A percentile compares a stretch with the other conserved stretches of the same genome.
phyloP scores from a whole-genome alignment of 2,113 vertebrate species.

The Toxostoma redivivum region DNA sequence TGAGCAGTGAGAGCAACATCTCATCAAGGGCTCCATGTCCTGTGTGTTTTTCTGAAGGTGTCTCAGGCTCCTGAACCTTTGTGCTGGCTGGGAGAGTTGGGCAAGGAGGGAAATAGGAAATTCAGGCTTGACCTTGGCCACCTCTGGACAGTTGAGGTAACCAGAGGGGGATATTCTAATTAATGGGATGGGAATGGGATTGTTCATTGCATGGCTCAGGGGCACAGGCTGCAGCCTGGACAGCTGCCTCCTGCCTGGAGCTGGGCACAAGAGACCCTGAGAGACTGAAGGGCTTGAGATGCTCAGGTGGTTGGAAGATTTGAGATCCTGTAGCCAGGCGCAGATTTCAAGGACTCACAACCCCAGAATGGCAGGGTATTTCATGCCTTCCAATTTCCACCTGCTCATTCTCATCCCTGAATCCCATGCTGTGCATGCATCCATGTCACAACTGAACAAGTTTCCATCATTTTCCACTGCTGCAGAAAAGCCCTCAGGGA shows the following conservation, averaged over 20 bases:
- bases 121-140: neutral
- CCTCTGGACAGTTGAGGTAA: neutral
- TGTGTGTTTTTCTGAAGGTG: neutral
- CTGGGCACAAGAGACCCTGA: neutral
- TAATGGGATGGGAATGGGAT: rapidly evolving
- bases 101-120: neutral
- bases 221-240: neutral
- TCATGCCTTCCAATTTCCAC: neutral
- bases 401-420: neutral
- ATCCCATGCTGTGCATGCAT: neutral
- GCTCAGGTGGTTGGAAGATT: neutral
- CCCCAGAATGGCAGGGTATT: neutral
- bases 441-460: neutral
- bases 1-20: neutral
- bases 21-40: neutral
- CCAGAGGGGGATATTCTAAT: neutral
- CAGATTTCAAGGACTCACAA: neutral
- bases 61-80: neutral
- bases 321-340: neutral
- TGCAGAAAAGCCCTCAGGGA: neutral
- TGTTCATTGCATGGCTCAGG: rapidly evolving
- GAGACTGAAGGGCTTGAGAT: neutral
- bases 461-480: neutral
- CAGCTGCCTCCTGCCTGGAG: neutral
- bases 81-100: neutral